phyloP scores from a whole-genome alignment of 2,797 vertebrate species.

The Alcedo quadribrachys region DNA sequence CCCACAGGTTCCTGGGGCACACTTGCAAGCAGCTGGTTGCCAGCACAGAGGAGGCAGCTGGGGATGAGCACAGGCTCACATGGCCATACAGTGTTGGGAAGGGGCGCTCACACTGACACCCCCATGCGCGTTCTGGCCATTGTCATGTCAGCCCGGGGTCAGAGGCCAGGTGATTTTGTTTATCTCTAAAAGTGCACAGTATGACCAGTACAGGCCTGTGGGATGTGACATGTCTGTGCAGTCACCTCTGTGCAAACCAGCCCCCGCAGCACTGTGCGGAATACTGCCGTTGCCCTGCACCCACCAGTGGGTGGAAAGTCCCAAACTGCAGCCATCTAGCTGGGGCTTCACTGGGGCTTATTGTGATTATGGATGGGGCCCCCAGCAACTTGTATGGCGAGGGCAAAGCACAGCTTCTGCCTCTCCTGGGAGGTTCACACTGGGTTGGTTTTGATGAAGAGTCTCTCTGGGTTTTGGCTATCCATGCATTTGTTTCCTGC shows the following conservation, averaged over 20 bases:
- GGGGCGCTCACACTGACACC: neutral
- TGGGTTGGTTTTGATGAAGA: neutral
- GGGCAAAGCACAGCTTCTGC: neutral
- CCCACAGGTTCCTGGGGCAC: neutral
- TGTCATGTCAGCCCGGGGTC: fast-evolving
- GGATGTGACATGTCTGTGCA: neutral
- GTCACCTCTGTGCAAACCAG: neutral
- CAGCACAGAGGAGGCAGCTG: fast-evolving
- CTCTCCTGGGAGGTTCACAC: neutral
- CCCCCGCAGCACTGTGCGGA: fast-evolving
- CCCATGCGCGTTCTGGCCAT: fast-evolving
- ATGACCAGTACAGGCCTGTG: fast-evolving
- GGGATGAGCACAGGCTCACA: fast-evolving
- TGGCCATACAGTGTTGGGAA: fast-evolving
- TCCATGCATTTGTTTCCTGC: neutral
- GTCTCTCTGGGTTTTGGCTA: neutral
- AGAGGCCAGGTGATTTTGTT: neutral
- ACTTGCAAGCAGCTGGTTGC: neutral
- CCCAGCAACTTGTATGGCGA: fast-evolving
- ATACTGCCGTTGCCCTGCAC: fast-evolving
- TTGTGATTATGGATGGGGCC: neutral
- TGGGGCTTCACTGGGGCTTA: neutral
- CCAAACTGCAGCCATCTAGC: neutral
- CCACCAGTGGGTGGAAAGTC: fast-evolving
- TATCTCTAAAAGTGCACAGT: neutral